Evolutionary conservation across 2,113 vertebrate genomes (phyloP), one percentile per base, ranked within the genome.

Genomic region (Pelodiscus sinensis): DNA sequence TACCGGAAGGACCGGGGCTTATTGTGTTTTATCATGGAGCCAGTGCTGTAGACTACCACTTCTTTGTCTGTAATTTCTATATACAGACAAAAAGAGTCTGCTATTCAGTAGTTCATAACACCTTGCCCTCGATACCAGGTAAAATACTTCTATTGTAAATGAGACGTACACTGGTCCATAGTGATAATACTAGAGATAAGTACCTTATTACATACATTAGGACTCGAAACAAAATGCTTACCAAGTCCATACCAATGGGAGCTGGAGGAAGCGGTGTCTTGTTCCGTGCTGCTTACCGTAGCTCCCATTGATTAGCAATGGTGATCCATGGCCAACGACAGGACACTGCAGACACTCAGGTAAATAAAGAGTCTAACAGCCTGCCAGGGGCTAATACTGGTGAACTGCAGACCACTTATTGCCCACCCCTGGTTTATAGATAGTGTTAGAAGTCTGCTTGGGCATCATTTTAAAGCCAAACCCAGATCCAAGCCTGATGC

Each of bases 11-110:
- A 82, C 97, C 98, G 75, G 99, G 98, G 12, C 97, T 99, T 84
- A 99, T 99, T 31, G 98, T 99, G 79, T 99, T 99, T 95, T 99
- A 99, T 89, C 99, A 99, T 52, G 99, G 99, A 95, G 98, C 98
- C 62, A 98, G 98, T 95, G 98, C 98, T 15, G 96, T 99, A 21
- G 99, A 99, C 93, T 99, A 99, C 96, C 98, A 98, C 92, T 99
- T 99, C 94, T 99, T 99, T 94, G 97, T 99, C 95, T 98, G 98
- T 79, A 98, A 91, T 38, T 95, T 99, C 19, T 98, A 99, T 92
- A 95, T 98, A 73, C 98, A 98, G 85, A 99, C 98, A 95, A 98
- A 98, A 80, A 98, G 98, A 85, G 97, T 98, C 62, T 99, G 98
- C 93, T 98, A 98, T 94, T 98, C 99, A 57, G 98, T 99, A 50